A percentile compares a stretch with the other conserved stretches of the same genome.
phyloP scores from a whole-genome alignment of 2,888 invertebrate species.

The Macropis europaea region DNA sequence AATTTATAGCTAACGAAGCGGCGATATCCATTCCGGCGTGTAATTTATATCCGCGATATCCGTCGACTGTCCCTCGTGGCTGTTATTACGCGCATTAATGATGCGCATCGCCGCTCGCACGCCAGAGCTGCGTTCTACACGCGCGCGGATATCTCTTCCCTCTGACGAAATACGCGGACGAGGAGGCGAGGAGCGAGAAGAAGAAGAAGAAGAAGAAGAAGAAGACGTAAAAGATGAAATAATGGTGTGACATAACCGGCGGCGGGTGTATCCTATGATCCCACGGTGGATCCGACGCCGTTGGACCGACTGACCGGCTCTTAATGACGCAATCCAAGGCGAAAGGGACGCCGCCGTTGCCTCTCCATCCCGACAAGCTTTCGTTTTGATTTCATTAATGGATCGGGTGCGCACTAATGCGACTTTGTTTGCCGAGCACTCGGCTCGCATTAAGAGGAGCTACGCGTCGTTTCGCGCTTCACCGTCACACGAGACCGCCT shows the following conservation, averaged over 20 bases:
- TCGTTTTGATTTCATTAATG: constrained; percentile 76
- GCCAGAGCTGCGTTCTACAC: too few species aligned
- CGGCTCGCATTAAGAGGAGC: constrained; percentile 68
- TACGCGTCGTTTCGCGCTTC: constrained; percentile 63
- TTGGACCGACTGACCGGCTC: constrained; percentile 20
- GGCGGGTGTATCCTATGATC: constrained; percentile 44
- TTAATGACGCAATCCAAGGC: constrained; percentile 56
- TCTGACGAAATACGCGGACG: constrained; percentile 54
- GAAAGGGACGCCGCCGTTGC: constrained; percentile 44
- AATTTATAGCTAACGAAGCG: constrained; percentile 56
- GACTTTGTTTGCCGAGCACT: constrained; percentile 74
- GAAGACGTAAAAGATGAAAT: constrained; percentile 60
- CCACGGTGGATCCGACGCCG: constrained; percentile 48
- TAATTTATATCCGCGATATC: constrained; percentile 60
- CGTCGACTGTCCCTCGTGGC: constrained; percentile 55
- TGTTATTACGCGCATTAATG: constrained; percentile 63
- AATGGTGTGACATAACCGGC: constrained; percentile 59
- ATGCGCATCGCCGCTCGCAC: too few species aligned
- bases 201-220: too few species aligned
- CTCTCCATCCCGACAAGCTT: constrained; percentile 35
- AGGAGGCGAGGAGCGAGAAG: constrained; percentile 49
- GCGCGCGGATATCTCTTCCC: constrained; percentile 10
- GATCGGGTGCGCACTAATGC: constrained; percentile 72
- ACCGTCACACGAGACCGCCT: constrained; percentile 45
- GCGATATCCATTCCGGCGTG: constrained; percentile 49